Evolutionary conservation across 2,113 vertebrate species (phyloP).

Genomic region (Nerophis ophidion): DNA sequence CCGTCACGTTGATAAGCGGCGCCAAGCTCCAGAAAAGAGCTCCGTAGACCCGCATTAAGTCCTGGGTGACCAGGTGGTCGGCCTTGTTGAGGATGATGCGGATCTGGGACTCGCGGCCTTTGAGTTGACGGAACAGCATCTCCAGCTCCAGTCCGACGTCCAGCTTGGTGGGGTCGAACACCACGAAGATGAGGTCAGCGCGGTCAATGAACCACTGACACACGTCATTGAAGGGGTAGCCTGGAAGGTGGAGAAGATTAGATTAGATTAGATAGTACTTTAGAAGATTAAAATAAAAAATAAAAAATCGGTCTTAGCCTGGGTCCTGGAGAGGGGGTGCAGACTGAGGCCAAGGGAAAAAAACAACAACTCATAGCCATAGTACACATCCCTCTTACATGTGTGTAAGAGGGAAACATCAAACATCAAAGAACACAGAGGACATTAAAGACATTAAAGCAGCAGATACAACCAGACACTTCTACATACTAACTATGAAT

Average conservation of each 20-base stretch:
- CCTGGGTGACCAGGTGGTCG: constrained; percentile 90
- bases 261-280: too few species aligned
- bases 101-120: constrained; percentile 96
- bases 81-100: constrained; percentile 98
- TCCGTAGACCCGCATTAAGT: constrained; percentile 95
- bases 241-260: constrained; percentile 61
- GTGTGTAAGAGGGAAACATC: too few species aligned
- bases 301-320: too few species aligned
- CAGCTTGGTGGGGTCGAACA: constrained; percentile 95
- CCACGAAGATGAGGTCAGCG: constrained; percentile 95
- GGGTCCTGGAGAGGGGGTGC: too few species aligned
- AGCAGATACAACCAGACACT: too few species aligned
- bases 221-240: constrained; percentile 96
- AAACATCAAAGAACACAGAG: too few species aligned
- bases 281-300: too few species aligned
- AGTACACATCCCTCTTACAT: too few species aligned
- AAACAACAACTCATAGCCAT: too few species aligned
- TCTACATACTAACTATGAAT: too few species aligned
- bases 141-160: constrained; percentile 94
- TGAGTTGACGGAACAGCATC: constrained; percentile 93
- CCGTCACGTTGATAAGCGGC: constrained; percentile 95
- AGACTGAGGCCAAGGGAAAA: too few species aligned
- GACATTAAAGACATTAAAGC: too few species aligned
- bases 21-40: constrained; percentile 98
- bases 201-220: constrained; percentile 99